These are phyloP conservation scores for Myotis yumanensis DNA, from an alignment of 2,113 vertebrate species.

Conservation along the genomic window DNA sequence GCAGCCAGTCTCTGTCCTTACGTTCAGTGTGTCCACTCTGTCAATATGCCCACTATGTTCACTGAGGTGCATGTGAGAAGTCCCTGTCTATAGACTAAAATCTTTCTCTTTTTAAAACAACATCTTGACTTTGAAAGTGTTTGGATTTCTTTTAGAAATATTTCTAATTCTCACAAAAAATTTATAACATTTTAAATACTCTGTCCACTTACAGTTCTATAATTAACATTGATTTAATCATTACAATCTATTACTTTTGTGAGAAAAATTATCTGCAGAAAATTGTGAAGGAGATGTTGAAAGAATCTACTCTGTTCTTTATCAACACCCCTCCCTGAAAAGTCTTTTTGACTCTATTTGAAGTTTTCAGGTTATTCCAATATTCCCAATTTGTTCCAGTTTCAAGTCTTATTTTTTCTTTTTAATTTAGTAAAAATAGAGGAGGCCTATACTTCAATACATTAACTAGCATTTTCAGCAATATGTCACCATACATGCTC, in stretches of 20 bases:
- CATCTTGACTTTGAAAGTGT: background rate
- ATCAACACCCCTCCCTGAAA: accelerated
- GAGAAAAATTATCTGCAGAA: background rate
- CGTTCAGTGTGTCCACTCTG: background rate
- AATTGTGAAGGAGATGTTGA: background rate
- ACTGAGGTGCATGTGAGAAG: background rate
- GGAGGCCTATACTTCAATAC: background rate
- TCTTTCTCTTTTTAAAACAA: background rate
- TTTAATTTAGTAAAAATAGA: background rate
- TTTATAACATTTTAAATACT: background rate
- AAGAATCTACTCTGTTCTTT: background rate
- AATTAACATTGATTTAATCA: background rate
- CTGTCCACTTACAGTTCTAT: background rate
- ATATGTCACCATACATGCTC: background rate
- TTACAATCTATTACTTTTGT: background rate
- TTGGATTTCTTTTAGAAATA: constrained; percentile 3
- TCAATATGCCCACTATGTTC: background rate
- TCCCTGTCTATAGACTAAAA: background rate
- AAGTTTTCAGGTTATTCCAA: background rate
- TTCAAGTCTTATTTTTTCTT: background rate
- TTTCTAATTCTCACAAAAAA: background rate
- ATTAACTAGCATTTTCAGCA: constrained; percentile 26
- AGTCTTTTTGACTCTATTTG: background rate
- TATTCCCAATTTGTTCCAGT: background rate
- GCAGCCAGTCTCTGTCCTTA: background rate